phyloP scores from a whole-genome alignment of 2,888 invertebrate species.

The Mimumesa dahlbomi region DNA sequence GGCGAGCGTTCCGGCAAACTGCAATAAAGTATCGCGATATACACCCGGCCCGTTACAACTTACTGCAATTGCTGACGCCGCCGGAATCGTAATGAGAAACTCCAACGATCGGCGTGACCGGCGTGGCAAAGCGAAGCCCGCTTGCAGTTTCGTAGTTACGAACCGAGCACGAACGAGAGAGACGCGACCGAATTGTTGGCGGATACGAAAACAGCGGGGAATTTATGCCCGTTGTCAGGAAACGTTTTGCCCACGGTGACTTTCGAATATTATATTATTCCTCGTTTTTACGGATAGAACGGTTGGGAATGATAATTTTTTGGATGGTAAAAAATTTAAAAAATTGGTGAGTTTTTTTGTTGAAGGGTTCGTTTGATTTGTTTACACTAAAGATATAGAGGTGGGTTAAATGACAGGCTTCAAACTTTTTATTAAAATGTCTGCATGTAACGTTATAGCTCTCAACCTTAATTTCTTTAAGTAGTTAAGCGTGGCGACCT shows the following conservation, averaged over 20 bases:
- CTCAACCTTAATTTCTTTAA: too few relatives aligned
- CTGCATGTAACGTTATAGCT: too few relatives aligned
- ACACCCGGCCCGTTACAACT: conserved; percentile 46
- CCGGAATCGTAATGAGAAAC: conserved; percentile 58
- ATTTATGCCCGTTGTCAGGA: conserved; percentile 41
- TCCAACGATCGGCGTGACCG: conserved; percentile 58
- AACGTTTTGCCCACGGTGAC: conserved; percentile 25
- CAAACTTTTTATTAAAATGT: too few relatives aligned
- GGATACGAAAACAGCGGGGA: conserved; percentile 40
- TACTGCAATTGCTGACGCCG: conserved; percentile 61
- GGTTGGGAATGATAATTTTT: too few relatives aligned
- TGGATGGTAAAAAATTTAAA: too few relatives aligned
- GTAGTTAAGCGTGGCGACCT: too few relatives aligned
- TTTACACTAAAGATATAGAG: too few relatives aligned
- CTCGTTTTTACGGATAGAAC: too few relatives aligned
- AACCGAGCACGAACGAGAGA: conserved; percentile 15
- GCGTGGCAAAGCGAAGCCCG: conserved; percentile 51
- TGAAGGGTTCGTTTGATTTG: too few relatives aligned
- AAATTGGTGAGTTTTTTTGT: too few relatives aligned
- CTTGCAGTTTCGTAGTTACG: conserved; percentile 36
- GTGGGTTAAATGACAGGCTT: too few relatives aligned
- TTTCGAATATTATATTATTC: too few relatives aligned
- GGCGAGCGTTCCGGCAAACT: conserved; percentile 46
- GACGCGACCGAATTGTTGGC: conserved; percentile 46
- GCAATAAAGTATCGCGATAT: conserved; percentile 60